Percentiles rank a stretch among this genome's conserved stretches.
These are phyloP conservation scores for Cephonodes hylas DNA, from an alignment of 2,888 invertebrate genomes.

Conservation along the genomic window DNA sequence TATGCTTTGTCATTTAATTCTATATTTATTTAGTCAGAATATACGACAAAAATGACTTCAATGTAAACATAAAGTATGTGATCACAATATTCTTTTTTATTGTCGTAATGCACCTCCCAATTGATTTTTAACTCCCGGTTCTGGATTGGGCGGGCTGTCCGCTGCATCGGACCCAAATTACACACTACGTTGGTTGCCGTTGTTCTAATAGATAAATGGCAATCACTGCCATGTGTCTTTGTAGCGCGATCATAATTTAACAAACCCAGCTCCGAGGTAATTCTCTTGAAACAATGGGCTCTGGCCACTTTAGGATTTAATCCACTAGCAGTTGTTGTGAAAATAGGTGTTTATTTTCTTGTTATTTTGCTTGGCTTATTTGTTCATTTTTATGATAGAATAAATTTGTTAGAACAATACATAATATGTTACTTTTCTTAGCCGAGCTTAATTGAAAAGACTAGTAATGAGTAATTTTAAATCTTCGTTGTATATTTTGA, in stretches of 20 bases:
- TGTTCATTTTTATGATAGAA: too few relatives aligned
- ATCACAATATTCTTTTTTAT: too few relatives aligned
- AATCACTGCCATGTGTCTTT: background rate
- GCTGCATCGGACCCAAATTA: background rate
- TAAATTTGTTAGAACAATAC: too few relatives aligned
- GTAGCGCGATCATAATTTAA: background rate
- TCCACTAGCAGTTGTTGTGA: background rate
- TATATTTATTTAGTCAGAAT: too few relatives aligned
- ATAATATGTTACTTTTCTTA: too few relatives aligned
- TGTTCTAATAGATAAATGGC: conserved; percentile 3
- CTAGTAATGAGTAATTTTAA: too few relatives aligned
- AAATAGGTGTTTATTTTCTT: background rate
- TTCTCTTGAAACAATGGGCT: background rate
- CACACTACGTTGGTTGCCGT: background rate
- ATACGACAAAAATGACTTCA: too few relatives aligned
- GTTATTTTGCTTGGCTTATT: too few relatives aligned
- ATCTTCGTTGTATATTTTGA: too few relatives aligned
- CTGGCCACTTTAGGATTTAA: background rate
- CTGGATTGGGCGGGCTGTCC: background rate
- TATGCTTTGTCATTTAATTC: too few relatives aligned
- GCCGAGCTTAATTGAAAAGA: too few relatives aligned
- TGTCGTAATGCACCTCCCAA: background rate
- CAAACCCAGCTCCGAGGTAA: background rate
- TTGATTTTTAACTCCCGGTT: background rate
- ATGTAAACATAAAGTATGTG: too few relatives aligned